Base-by-base conservation (phyloP, 2,797 vertebrate genomes). In the Coracias cyanogaster region DNA sequence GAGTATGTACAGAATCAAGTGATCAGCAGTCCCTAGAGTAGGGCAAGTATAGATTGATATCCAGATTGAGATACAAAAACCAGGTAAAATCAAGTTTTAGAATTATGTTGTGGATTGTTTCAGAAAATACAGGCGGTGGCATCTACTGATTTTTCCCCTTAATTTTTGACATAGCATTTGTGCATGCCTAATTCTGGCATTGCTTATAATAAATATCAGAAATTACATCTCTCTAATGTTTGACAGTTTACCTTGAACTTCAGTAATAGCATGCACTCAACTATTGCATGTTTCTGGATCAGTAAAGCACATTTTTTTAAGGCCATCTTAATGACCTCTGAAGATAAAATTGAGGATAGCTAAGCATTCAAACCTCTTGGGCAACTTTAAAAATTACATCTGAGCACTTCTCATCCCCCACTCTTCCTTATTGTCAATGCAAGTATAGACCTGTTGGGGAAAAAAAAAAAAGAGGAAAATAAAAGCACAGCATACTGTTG, bases 221-320 rank as follows among this genome's bases (percentile, higher is more conserved):
- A 82, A 61, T 39, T 25, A 10, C 6, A 7, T 39, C 12, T 17
- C 8, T 76, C 19, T 33, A 43, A 49, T 7, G 3, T 22, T 20
- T 35, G 14, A 26, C 43, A 31, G 49, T 87, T 89, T 39, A 70
- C 9, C 6, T 86, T 72, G 46, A 79, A 39, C 7, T 51, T 84
- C n/a, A 46, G 4, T 3, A 46, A 49, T 1, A 41, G 2, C 0
- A 0, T 35, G 31, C 15, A 45, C 13, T 72, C 46, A 79, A 18
- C 11, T 49, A 43, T 6, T 49, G n/a, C 11, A 19, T 81, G 58
- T 43, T 85, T 83, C 54, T n/a, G 73, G 29, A 83, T 57, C 17
- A 81, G 13, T 26, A 80, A 77, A 74, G 11, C 2, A 43, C 11
- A 7, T 3, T 25, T 67, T 90, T 90, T 80, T n/a, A 88, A 65